These are phyloP conservation scores for Mastomys coucha DNA, from an alignment of 2,113 vertebrate genomes.

Conservation along the genomic window DNA sequence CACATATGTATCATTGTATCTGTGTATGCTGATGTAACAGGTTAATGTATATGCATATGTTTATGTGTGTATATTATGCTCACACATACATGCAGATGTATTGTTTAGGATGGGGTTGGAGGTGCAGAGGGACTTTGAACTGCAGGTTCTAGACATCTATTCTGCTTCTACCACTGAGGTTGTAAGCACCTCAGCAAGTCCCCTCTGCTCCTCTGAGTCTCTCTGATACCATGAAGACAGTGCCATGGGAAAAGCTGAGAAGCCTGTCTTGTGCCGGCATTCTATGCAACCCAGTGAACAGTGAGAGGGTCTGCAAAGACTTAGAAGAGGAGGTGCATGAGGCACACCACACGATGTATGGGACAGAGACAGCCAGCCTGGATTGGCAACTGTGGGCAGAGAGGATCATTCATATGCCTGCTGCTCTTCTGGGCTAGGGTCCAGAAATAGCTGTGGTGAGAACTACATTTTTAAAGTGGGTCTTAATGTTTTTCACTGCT, in stretches of 20 bases:
- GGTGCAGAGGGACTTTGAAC: background rate
- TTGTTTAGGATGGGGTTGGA: background rate
- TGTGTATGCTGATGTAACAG: background rate
- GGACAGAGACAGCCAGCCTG: constrained; percentile 53
- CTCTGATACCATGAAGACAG: background rate
- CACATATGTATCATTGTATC: background rate
- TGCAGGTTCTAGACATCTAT: background rate
- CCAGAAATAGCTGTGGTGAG: constrained; percentile 84
- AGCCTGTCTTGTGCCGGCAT: background rate
- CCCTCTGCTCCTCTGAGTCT: background rate
- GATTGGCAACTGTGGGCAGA: constrained; percentile 59
- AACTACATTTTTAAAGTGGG: constrained; percentile 81
- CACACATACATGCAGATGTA: background rate
- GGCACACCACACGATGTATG: constrained; percentile 8
- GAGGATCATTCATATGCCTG: constrained; percentile 71
- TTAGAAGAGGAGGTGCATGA: background rate
- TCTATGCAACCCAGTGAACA: background rate
- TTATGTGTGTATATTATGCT: too few species aligned
- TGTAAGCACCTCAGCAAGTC: background rate
- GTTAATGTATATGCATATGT: background rate
- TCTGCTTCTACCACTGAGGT: background rate
- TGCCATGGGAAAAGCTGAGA: background rate
- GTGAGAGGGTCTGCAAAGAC: background rate
- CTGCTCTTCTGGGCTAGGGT: constrained; percentile 76
- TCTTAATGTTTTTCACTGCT: constrained; percentile 83